Percentiles rank a stretch among this genome's conserved stretches.
Conservation (phyloP, 2,797 vertebrate species). For the Selene dorsalis region DNA sequence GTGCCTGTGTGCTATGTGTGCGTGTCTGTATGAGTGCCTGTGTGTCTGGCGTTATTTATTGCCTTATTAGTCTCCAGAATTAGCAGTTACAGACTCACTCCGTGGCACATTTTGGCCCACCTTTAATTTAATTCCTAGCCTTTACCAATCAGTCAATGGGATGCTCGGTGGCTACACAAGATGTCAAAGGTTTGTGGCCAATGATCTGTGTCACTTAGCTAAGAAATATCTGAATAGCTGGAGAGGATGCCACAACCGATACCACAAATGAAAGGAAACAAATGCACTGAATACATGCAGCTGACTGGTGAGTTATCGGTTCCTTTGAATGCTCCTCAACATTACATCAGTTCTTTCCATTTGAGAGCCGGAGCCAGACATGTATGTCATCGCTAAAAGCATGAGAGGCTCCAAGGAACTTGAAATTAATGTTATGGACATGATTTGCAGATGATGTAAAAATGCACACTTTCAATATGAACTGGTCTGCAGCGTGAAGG, state of each 20-base stretch:
- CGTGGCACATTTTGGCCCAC: conserved; percentile 21
- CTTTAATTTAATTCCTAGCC: conserved; percentile 20
- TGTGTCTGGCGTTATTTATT: conserved; percentile 41
- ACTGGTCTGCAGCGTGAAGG: conserved; percentile 35
- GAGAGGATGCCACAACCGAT: conserved; percentile 30
- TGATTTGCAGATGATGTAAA: conserved; percentile 43
- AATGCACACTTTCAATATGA: conserved; percentile 21
- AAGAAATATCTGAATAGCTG: conserved; percentile 19
- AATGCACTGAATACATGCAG: conserved; percentile 33
- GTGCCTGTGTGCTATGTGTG: neutral
- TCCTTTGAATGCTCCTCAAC: conserved; percentile 28
- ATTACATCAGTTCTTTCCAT: conserved; percentile 45
- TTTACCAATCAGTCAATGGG: neutral
- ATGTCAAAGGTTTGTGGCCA: conserved; percentile 40
- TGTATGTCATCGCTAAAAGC: conserved; percentile 25
- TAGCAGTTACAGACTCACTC: conserved; percentile 37
- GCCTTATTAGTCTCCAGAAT: conserved; percentile 52
- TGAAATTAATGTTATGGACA: conserved; percentile 28
- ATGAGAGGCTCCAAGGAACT: conserved; percentile 30
- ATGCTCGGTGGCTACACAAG: conserved; percentile 23
- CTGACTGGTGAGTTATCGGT: conserved; percentile 35
- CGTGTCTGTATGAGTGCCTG: neutral
- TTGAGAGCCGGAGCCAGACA: conserved; percentile 24
- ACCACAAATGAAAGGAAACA: conserved; percentile 25
- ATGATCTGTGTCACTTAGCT: conserved; percentile 24